phyloP scores from a whole-genome alignment of 1,140 invertebrate species.

The Grapholita molesta region DNA sequence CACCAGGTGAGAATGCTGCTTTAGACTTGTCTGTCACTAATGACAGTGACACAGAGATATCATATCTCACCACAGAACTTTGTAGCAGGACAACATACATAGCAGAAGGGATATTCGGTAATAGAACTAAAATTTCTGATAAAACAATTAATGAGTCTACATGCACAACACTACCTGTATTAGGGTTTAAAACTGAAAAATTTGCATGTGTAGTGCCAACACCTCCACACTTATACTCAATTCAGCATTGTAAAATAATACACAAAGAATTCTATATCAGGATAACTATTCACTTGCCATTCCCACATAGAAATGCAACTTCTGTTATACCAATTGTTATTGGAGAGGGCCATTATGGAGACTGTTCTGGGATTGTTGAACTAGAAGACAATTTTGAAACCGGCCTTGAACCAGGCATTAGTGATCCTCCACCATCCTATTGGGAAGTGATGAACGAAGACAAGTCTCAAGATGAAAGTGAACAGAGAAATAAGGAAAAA shows the following conservation, averaged over 20 bases:
- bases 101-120: neutral
- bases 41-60: conserved; percentile 29
- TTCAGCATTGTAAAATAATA: conserved; percentile 13
- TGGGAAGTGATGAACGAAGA: conserved; percentile 9
- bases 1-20: conserved; percentile 30
- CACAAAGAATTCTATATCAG: conserved; percentile 3
- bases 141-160: neutral
- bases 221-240: neutral
- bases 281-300: conserved; percentile 7
- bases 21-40: conserved; percentile 38
- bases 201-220: neutral
- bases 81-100: neutral
- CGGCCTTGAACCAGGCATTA: neutral
- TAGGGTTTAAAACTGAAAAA: neutral
- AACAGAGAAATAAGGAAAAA: neutral
- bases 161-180: neutral
- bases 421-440: neutral
- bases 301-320: neutral
- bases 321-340: conserved; percentile 8
- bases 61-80: neutral
- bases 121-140: neutral
- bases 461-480: neutral
- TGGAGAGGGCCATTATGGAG: neutral
- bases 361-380: neutral
- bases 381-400: neutral